Evolutionary conservation across 2,888 invertebrate species (phyloP), one percentile per base, ranked within the genome.

Genomic region (Pogonocherus hispidulus): DNA sequence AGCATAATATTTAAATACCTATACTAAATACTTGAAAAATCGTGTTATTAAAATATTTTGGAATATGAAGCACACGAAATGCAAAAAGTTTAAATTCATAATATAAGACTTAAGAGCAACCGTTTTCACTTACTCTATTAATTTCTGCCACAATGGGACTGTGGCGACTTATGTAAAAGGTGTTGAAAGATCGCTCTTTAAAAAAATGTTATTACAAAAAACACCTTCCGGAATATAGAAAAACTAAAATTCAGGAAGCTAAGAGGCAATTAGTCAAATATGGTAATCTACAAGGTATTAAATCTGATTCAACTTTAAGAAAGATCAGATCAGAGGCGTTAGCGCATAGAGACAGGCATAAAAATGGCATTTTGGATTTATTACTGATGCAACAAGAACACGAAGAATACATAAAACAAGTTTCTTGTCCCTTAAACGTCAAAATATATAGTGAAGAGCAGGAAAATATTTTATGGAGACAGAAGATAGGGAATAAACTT

Each of bases 291-390:
- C 62, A 65, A 46, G 9, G 35, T 3, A 67, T 74, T 0, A 70
- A 67, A 47, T 74, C 71, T 22, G 72, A 71, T 63, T 14, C 44
- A 32, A 52, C 49, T 32, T 14, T 70, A 6, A 49, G 69, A 14
- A 16, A 22, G 18, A 60, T 60, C 3, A 35, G n/a, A 49, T 63
- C 55, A 11, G 55, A 63, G 19, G 63, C 63, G 9, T 20, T 27
- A 19, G 35, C 23, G 14, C 35, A 59, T 1, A 16, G 20, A 16
- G 44, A 66, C 20, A 6, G 57, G 16, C 23, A 20, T 49, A 52
- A 66, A 22, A 54, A 66, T 14, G 60, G 60, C 54, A 16, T n/a
- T n/a, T n/a, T n/a, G n/a, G n/a, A n/a, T n/a, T n/a, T n/a, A n/a
- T n/a, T n/a, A n/a, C n/a, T n/a, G n/a, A n/a, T n/a, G n/a, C n/a